Evolutionary conservation across 1,140 invertebrate species (phyloP).

Genomic region (Diorhabda carinulata): DNA sequence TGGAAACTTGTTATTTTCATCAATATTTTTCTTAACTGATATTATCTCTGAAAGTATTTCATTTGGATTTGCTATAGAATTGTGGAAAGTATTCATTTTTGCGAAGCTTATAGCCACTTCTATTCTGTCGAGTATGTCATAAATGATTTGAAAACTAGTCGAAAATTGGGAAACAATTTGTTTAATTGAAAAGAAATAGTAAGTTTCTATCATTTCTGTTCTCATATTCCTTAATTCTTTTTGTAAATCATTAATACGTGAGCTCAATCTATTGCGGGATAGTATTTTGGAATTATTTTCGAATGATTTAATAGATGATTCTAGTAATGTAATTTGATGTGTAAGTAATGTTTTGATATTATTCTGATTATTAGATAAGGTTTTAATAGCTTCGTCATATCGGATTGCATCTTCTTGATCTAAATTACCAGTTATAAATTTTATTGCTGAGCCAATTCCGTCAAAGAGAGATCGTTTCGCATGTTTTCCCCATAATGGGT

Average conservation of each 20-base stretch:
- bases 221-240: conserved; percentile 3
- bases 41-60: conserved; percentile 11
- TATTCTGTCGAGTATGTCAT: conserved; percentile 14
- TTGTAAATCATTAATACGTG: conserved; percentile 1
- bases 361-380: conserved; percentile 17
- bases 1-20: not conserved
- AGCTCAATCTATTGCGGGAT: conserved; percentile 4
- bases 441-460: conserved; percentile 23
- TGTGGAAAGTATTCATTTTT: conserved; percentile 23
- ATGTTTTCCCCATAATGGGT: not conserved
- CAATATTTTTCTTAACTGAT: conserved; percentile 4
- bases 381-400: conserved; percentile 19
- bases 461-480: conserved; percentile 18
- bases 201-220: not conserved
- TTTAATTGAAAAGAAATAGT: conserved; percentile 10
- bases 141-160: conserved; percentile 15
- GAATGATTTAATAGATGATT: conserved; percentile 16
- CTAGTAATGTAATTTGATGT: conserved; percentile 13
- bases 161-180: conserved; percentile 12
- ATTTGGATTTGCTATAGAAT: conserved; percentile 12
- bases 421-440: conserved; percentile 23
- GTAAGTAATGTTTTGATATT: conserved; percentile 10
- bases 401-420: conserved; percentile 22
- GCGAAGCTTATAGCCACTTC: conserved; percentile 22
- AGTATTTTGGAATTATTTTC: conserved; percentile 11